phyloP scores from a whole-genome alignment of 1,140 invertebrate species.

The Euura lappo region DNA sequence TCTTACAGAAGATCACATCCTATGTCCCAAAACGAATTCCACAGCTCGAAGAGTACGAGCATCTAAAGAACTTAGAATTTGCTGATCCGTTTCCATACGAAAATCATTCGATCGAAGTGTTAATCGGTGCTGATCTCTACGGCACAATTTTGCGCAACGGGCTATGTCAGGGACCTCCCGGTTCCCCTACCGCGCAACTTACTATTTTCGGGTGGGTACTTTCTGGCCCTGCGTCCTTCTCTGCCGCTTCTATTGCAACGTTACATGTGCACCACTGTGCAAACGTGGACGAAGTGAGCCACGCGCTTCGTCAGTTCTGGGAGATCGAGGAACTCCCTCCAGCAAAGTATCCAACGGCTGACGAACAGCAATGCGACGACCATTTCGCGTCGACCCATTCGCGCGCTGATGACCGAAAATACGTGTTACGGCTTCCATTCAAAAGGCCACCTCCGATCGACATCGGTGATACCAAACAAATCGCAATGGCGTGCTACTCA shows the following conservation, averaged over 20 bases:
- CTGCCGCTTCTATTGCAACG: too few relatives aligned
- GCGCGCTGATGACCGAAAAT: too few relatives aligned
- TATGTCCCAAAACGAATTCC: too few relatives aligned
- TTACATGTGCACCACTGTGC: neutral
- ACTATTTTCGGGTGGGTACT: constrained; percentile 21
- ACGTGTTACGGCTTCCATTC: neutral
- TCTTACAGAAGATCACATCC: too few relatives aligned
- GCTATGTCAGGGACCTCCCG: too few relatives aligned
- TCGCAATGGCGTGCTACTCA: neutral
- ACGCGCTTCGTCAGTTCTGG: constrained; percentile 16
- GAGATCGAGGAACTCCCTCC: constrained; percentile 13
- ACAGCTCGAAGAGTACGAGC: too few relatives aligned
- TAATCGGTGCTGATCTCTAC: too few relatives aligned
- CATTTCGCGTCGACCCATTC: too few relatives aligned
- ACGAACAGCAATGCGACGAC: neutral
- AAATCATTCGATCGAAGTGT: too few relatives aligned
- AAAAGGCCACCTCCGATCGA: neutral
- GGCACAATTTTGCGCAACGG: too few relatives aligned
- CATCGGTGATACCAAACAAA: neutral
- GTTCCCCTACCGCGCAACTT: constrained; percentile 16
- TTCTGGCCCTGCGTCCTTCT: constrained; percentile 12
- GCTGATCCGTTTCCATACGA: too few relatives aligned
- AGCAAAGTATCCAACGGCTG: neutral
- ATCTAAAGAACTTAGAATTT: too few relatives aligned
- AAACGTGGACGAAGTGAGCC: neutral